Conservation (phyloP, 2,797 vertebrate species). For the Danio choprae region DNA sequence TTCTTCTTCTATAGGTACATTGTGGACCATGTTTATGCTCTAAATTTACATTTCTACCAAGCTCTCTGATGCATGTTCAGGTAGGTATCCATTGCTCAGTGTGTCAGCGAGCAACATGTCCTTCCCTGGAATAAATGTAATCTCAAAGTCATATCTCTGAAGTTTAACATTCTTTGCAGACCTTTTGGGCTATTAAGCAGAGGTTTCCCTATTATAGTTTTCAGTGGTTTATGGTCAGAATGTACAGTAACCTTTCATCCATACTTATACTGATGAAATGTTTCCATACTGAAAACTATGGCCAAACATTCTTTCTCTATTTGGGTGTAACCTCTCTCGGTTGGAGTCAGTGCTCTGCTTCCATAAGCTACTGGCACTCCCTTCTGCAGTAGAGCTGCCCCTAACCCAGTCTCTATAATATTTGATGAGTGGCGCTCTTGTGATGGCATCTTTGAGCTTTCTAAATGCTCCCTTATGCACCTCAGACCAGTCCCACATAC, state of each 20-base stretch:
- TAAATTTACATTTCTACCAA: slow-evolving; percentile 47
- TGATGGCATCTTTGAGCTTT: slow-evolving; percentile 40
- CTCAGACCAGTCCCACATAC: slow-evolving; percentile 38
- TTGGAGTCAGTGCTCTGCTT: not conserved
- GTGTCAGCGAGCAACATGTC: slow-evolving; percentile 27
- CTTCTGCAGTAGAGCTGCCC: not conserved
- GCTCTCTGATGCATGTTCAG: slow-evolving; percentile 13
- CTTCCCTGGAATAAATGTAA: slow-evolving; percentile 19
- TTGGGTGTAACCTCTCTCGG: not conserved
- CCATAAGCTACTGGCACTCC: not conserved
- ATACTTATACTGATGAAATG: slow-evolving; percentile 5
- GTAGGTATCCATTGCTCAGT: slow-evolving; percentile 3
- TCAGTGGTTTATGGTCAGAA: slow-evolving; percentile 42
- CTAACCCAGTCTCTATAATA: slow-evolving; percentile 49
- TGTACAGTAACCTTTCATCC: not conserved
- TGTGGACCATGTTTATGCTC: slow-evolving; percentile 40
- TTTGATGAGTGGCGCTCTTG: slow-evolving; percentile 32
- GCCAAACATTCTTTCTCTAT: not conserved
- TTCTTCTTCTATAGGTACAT: slow-evolving; percentile 35
- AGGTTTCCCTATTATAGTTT: not conserved
- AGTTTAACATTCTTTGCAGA: slow-evolving; percentile 51
- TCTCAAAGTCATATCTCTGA: slow-evolving; percentile 34
- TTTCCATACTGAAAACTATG: slow-evolving; percentile 7
- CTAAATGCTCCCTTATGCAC: slow-evolving; percentile 2
- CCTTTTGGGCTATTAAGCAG: slow-evolving; percentile 41